These are phyloP conservation scores for Choloepus didactylus DNA, from an alignment of 2,797 vertebrate genomes.

Conservation along the genomic window DNA sequence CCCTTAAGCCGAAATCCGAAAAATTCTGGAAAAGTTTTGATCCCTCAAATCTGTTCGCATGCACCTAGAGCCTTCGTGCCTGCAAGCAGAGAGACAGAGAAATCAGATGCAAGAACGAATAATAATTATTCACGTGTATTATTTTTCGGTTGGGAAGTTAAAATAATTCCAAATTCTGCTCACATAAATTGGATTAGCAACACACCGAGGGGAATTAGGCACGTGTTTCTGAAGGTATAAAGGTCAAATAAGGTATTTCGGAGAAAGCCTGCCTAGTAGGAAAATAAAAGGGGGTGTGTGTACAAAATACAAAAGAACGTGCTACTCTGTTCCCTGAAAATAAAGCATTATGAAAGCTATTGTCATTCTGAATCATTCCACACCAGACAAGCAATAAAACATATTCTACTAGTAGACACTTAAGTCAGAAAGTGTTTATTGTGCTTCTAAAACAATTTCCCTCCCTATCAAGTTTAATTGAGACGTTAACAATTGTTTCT, in stretches of 20 bases:
- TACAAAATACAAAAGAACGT: conserved; percentile 57
- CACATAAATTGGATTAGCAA: conserved; percentile 87
- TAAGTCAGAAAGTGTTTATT: conserved; percentile 42
- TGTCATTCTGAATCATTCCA: conserved; percentile 29
- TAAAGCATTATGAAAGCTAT: conserved; percentile 4
- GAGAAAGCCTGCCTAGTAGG: conserved; percentile 62
- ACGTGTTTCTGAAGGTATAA: conserved; percentile 83
- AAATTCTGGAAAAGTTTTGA: neutral
- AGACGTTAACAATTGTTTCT: conserved; percentile 72
- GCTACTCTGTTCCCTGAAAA: neutral
- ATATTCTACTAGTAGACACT: neutral
- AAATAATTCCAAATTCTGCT: conserved; percentile 81
- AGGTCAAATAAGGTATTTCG: conserved; percentile 88
- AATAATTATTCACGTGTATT: conserved; percentile 73
- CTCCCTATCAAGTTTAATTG: conserved; percentile 64
- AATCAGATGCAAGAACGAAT: conserved; percentile 63
- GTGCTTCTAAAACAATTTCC: conserved; percentile 56
- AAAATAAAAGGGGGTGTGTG: conserved; percentile 20
- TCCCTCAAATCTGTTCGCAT: neutral
- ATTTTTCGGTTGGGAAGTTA: conserved; percentile 72
- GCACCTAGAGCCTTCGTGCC: conserved; percentile 26
- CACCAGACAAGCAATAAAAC: conserved; percentile 28
- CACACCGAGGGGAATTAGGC: conserved; percentile 81
- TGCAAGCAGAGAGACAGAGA: conserved; percentile 40
- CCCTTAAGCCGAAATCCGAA: neutral